phyloP scores from a whole-genome alignment of 2,113 vertebrate genomes.

The Istiophorus platypterus region DNA sequence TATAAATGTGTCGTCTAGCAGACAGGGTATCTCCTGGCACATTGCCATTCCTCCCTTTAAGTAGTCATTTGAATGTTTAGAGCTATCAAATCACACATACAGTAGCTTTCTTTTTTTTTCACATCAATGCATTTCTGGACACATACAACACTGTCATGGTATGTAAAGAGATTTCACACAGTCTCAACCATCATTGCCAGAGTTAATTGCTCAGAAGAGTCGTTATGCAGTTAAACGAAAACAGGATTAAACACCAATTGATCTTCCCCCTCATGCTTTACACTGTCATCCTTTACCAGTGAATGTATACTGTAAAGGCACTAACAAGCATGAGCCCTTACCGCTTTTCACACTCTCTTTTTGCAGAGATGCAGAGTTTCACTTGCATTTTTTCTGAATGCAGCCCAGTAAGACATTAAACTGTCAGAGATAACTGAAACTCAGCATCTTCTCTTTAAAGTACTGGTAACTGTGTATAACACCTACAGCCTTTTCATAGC shows the following conservation, averaged over 20 bases:
- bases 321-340: constrained; percentile 45
- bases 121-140: constrained; percentile 35
- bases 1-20: not conserved
- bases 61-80: constrained; percentile 3
- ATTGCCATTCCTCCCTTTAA: not conserved
- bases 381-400: not conserved
- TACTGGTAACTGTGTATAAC: not conserved
- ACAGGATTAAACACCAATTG: constrained; percentile 65
- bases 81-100: constrained; percentile 29
- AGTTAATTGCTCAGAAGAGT: constrained; percentile 67
- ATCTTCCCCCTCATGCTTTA: constrained; percentile 61
- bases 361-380: constrained; percentile 24
- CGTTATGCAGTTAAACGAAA: constrained; percentile 45
- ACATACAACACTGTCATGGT: constrained; percentile 31
- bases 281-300: constrained; percentile 40
- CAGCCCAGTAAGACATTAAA: constrained; percentile 30
- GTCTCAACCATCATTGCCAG: constrained; percentile 48
- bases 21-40: not conserved
- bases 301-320: constrained; percentile 54
- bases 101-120: not conserved
- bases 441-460: constrained; percentile 18
- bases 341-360: constrained; percentile 26
- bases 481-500: constrained; percentile 14
- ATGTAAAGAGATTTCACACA: constrained; percentile 62
- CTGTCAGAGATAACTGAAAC: constrained; percentile 23